phyloP scores from a whole-genome alignment of 1,140 invertebrate species.

The Bicyclus anynana region DNA sequence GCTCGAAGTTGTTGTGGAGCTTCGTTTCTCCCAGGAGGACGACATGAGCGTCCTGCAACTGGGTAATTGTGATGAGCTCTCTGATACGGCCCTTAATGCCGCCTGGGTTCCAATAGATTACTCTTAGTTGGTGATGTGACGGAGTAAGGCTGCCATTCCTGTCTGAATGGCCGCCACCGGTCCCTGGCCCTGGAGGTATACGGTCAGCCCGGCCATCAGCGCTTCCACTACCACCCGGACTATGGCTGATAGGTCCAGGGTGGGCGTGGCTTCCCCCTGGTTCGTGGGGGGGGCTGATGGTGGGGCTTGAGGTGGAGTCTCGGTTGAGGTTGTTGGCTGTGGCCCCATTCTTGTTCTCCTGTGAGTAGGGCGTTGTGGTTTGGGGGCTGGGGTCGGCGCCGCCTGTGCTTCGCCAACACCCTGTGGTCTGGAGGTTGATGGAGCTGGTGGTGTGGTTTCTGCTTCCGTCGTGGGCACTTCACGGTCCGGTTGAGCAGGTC shows the following conservation, averaged over 20 bases:
- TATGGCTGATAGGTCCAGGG: background rate
- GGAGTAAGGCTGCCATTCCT: background rate
- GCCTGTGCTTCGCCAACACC: too few relatives aligned
- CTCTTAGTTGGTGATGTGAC: background rate
- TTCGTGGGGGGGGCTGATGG: background rate
- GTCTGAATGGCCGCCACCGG: background rate
- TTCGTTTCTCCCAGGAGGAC: conserved; percentile 6
- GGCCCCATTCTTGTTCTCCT: background rate
- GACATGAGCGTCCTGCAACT: conserved; percentile 1
- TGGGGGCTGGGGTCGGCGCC: too few relatives aligned
- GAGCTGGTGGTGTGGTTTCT: too few relatives aligned
- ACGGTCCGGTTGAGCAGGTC: too few relatives aligned
- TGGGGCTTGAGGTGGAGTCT: background rate
- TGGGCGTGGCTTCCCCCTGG: background rate
- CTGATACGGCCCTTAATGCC: background rate
- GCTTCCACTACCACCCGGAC: background rate
- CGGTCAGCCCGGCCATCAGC: background rate
- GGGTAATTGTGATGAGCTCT: background rate
- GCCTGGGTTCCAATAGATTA: conserved; percentile 5
- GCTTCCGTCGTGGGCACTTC: too few relatives aligned
- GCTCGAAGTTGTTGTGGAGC: background rate
- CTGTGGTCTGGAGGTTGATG: too few relatives aligned
- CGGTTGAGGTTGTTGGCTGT: too few relatives aligned
- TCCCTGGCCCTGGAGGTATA: background rate
- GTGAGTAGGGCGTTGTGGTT: background rate